Percentiles rank a stretch among this genome's conserved stretches.
Evolutionary conservation across 1,140 invertebrate species (phyloP).

Genomic region (Euura lappo): DNA sequence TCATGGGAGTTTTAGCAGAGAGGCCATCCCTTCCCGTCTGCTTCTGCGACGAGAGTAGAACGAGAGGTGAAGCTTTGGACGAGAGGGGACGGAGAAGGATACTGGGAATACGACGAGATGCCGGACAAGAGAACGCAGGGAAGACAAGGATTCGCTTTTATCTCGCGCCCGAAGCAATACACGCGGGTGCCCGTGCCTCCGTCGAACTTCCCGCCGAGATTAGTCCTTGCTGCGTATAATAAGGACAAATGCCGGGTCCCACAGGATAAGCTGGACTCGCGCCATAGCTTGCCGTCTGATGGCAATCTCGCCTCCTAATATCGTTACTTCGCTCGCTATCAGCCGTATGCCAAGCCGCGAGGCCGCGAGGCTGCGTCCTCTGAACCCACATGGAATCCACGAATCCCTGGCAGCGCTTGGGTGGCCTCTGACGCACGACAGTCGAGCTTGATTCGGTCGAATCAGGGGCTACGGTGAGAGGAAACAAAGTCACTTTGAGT

Average conservation of each 20-base stretch:
- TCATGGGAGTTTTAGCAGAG: background rate
- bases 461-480: background rate
- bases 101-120: background rate
- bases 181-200: background rate
- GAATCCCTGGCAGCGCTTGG: background rate
- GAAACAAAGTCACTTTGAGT: too few species aligned
- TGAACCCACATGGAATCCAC: background rate
- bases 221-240: slow-evolving; percentile 10
- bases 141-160: slow-evolving; percentile 13
- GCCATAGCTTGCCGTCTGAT: background rate
- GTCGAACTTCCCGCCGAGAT: slow-evolving; percentile 6
- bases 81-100: background rate
- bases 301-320: background rate
- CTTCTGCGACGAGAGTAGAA: background rate
- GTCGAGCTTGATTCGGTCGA: background rate
- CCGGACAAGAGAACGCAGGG: background rate
- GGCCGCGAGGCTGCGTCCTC: background rate
- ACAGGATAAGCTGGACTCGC: background rate
- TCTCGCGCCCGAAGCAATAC: slow-evolving; percentile 10
- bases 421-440: background rate
- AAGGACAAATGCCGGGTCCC: slow-evolving; percentile 6
- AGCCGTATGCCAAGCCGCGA: slow-evolving; percentile 1
- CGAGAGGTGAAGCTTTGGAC: background rate
- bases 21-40: background rate
- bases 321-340: slow-evolving; percentile 5